Base-by-base conservation (phyloP, 37 sponge, comb jelly and placozoan species). In the Ianthella basta region DNA sequence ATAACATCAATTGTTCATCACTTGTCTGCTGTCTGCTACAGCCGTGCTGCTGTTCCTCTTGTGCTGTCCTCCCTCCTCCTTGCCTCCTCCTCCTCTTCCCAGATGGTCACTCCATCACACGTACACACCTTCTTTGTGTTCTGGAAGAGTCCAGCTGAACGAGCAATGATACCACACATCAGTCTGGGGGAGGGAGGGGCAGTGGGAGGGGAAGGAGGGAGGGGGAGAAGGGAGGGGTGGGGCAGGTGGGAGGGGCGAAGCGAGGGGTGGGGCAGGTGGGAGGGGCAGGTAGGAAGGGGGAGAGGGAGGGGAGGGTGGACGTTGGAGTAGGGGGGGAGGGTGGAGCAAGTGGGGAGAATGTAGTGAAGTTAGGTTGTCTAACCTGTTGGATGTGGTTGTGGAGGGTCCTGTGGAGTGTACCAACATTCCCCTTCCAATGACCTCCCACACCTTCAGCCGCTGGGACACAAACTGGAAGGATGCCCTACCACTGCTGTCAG, bases 141-240 rank as follows among this genome's bases (percentile, higher is more conserved):
- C 78, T 95, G 89, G 41, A 95, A 95, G 18, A 95, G 64, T 30
- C 95, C 95, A 85, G 95, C 90, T n/a, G 95, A 95, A 18, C 95
- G 82, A 16, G 95, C 95, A 18, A 95, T 75, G 14, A 95, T 73
- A 0, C 92, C 95, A 87, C 90, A 92, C 87, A 89, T 79, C 21
- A 91, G 25, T 54, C 93, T 93, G 84, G n/a, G n/a, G n/a, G n/a
- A n/a, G n/a, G n/a, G n/a, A n/a, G n/a, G n/a, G n/a, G n/a, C n/a
- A n/a, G n/a, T n/a, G n/a, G n/a, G n/a, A n/a, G n/a, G n/a, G n/a
- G n/a, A n/a, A n/a, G n/a, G n/a, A n/a, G n/a, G n/a, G n/a, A n/a
- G n/a, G n/a, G n/a, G n/a, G n/a, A n/a, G n/a, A n/a, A n/a, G n/a
- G n/a, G n/a, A n/a, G n/a, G n/a, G n/a, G n/a, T n/a, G n/a, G n/a